Percentiles rank a stretch among this genome's conserved stretches.
Evolutionary conservation across 1,140 invertebrate species (phyloP).

Genomic region (Ericerus pela): DNA sequence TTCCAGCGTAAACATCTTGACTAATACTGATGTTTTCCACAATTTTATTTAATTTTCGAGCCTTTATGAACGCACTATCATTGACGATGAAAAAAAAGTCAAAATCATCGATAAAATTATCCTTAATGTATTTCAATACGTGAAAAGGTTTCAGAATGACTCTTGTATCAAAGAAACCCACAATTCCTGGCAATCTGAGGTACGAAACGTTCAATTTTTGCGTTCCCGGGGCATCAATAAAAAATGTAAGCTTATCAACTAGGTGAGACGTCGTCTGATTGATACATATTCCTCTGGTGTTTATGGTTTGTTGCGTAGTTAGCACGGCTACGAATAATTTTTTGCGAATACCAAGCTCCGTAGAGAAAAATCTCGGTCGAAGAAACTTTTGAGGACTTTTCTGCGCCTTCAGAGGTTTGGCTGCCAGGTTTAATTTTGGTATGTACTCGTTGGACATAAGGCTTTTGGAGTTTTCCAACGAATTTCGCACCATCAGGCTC

Average conservation of each 20-base stretch:
- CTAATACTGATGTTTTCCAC: conserved; percentile 64
- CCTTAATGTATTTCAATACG: conserved; percentile 72
- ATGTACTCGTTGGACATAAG: conserved; percentile 35
- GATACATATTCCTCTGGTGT: conserved; percentile 51
- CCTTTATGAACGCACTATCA: conserved; percentile 66
- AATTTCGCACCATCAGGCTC: conserved; percentile 16
- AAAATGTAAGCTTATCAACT: conserved; percentile 60
- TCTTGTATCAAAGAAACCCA: conserved; percentile 62
- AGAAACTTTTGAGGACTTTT: conserved; percentile 39
- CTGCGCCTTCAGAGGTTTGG: conserved; percentile 35
- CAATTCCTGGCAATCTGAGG: conserved; percentile 47
- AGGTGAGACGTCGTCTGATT: conserved; percentile 66
- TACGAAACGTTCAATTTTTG: conserved; percentile 46
- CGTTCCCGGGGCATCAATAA: conserved; percentile 51
- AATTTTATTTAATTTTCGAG: conserved; percentile 46
- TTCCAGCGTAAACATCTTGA: conserved; percentile 61
- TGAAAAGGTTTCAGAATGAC: conserved; percentile 62
- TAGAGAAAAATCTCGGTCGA: conserved; percentile 78
- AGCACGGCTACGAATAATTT: conserved; percentile 76
- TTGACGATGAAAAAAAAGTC: conserved; percentile 79
- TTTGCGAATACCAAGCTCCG: conserved; percentile 77
- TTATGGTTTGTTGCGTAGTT: conserved; percentile 52
- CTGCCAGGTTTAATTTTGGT: conserved; percentile 38
- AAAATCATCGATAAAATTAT: conserved; percentile 73
- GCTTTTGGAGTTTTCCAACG: conserved; percentile 2